These are phyloP conservation scores for Sialis lutaria DNA, from an alignment of 2,888 invertebrate genomes.

Conservation along the genomic window DNA sequence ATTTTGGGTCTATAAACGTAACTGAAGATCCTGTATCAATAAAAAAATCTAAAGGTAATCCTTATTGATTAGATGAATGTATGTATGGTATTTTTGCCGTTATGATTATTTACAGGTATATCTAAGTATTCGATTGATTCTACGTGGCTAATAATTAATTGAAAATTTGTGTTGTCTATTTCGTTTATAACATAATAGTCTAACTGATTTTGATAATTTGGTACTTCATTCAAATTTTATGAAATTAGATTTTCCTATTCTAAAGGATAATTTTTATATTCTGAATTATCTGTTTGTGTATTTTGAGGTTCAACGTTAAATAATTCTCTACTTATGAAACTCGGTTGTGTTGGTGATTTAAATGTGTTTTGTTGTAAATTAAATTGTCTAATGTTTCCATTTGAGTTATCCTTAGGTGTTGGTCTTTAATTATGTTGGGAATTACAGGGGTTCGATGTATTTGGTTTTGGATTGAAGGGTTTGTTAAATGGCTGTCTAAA, in stretches of 20 bases:
- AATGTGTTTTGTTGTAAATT: too few relatives aligned
- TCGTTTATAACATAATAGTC: background rate
- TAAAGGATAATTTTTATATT: too few relatives aligned
- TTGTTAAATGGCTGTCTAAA: background rate
- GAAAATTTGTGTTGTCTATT: background rate
- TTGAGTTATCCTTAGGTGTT: background rate
- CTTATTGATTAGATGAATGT: background rate
- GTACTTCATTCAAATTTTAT: background rate
- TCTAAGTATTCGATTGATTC: background rate
- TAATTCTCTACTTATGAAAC: too few relatives aligned
- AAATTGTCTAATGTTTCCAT: background rate
- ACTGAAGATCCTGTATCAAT: background rate
- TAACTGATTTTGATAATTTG: background rate
- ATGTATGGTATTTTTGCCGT: background rate
- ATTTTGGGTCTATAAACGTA: background rate
- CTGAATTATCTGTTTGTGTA: too few relatives aligned
- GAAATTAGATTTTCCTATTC: background rate
- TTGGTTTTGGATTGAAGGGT: too few relatives aligned
- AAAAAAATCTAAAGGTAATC: background rate
- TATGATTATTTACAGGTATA: background rate
- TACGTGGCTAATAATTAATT: background rate
- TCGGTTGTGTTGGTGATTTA: too few relatives aligned
- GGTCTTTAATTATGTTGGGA: background rate
- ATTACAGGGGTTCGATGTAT: background rate
- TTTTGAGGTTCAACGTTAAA: too few relatives aligned